Evolutionary conservation across 2,113 vertebrate species (phyloP), one percentile per base, ranked within the genome.

Genomic region (Dasyornis broadbenti): DNA sequence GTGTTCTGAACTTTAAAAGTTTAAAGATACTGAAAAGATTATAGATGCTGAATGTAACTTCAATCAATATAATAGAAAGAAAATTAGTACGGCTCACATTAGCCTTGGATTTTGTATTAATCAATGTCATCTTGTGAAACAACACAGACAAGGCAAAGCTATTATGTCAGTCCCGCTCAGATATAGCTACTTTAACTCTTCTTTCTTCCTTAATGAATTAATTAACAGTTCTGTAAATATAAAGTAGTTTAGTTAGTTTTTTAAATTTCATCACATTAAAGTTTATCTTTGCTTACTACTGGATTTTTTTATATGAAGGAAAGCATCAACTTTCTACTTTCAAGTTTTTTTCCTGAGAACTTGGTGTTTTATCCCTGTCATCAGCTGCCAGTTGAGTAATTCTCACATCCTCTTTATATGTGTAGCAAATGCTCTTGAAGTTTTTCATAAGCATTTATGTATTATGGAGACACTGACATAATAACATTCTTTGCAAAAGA

Each of bases 321-420:
- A 83, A 83, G 20, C 88, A 77, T 63, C 40, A 73, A 3, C 8
- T 80, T 87, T 82, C 35, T 76, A 64, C 78, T 93, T 95, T 57
- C 37, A 93, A 77, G 28, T 33, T 77, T 61, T 78, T 86, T 83
- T 81, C 54, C 64, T 59, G 45, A 94, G 86, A 21, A 64, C 17
- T 86, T 93, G 54, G 24, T 70, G 54, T 73, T 95, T 94, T 61
- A 82, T 54, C 37, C n/a, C 42, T 88, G 19, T 63, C 42, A 93
- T 81, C 82, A 89, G 79, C 68, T 86, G 68, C 89, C 82, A 94
- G 42, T 37, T 94, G 54, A 76, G 33, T 73, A 96, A 86, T 83
- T 94, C 68, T 94, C 82, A 75, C 52, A 73, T 89, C 50, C 52
- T 61, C 70, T 86, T 90, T 90, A 86, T 90, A 86, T 39, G 19